Evolutionary conservation across 2,888 invertebrate species (phyloP).

Genomic region (Pheosia gnoma): DNA sequence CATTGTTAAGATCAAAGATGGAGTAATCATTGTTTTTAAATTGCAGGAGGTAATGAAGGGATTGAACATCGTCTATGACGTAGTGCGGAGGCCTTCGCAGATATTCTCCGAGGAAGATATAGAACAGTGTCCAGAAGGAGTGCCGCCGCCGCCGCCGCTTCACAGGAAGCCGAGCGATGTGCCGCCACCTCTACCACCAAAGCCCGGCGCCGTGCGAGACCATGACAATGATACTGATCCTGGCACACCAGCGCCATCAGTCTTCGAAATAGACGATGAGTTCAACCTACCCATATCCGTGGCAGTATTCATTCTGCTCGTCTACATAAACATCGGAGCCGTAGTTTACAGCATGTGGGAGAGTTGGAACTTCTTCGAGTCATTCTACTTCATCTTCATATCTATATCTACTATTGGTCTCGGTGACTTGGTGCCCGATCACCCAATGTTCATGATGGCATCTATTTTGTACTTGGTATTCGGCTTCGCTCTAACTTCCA

Average conservation of each 20-base stretch:
- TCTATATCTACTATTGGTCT: slow-evolving; percentile 99
- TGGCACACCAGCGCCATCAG: slow-evolving; percentile 90
- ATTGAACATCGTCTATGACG: slow-evolving; percentile 91
- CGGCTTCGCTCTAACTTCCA: slow-evolving; percentile 97
- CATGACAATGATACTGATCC: slow-evolving; percentile 83
- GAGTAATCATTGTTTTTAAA: slow-evolving; percentile 15
- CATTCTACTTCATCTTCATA: slow-evolving; percentile 98
- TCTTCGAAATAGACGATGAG: slow-evolving; percentile 94
- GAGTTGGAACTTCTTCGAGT: slow-evolving; percentile 95
- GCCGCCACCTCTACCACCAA: slow-evolving; percentile 74
- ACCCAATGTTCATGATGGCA: slow-evolving; percentile 94
- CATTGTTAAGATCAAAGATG: too few species aligned
- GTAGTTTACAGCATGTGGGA: slow-evolving; percentile 90
- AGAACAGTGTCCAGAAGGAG: slow-evolving; percentile 41
- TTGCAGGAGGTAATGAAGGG: slow-evolving; percentile 93
- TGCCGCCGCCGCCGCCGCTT: slow-evolving; percentile 54
- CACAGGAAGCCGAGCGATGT: slow-evolving; percentile 69
- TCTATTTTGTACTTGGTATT: slow-evolving; percentile 97
- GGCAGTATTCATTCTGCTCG: slow-evolving; percentile 91
- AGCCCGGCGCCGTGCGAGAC: slow-evolving; percentile 63
- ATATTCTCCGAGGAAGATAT: slow-evolving; percentile 83
- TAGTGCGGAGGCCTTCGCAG: slow-evolving; percentile 89
- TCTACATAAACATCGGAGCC: slow-evolving; percentile 95
- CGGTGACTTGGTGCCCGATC: slow-evolving; percentile 95
- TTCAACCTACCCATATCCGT: slow-evolving; percentile 97